phyloP scores from a whole-genome alignment of 2,888 invertebrate species.

The Chymomyza procnemis region DNA sequence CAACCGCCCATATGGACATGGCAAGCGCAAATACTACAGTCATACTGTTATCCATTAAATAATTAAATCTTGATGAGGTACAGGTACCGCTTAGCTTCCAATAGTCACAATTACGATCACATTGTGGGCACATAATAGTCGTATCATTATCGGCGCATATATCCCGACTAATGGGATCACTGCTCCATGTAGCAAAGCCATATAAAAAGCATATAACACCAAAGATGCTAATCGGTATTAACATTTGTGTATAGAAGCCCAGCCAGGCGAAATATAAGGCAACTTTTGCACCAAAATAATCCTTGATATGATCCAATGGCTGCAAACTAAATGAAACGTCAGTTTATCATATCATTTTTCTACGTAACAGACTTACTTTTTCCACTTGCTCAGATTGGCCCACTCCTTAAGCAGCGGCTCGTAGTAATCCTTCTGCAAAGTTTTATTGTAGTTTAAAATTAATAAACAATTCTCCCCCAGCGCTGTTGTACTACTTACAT shows the following conservation, averaged over 20 bases:
- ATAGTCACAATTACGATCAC: slow-evolving; percentile 87
- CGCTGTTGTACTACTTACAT: slow-evolving; percentile 80
- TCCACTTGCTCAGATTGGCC: slow-evolving; percentile 84
- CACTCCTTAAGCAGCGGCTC: slow-evolving; percentile 84
- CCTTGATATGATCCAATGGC: slow-evolving; percentile 87
- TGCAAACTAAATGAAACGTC: slow-evolving; percentile 81
- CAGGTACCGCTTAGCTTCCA: slow-evolving; percentile 87
- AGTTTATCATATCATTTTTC: too few relatives aligned
- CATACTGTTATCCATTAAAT: slow-evolving; percentile 89
- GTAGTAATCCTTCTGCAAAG: slow-evolving; percentile 80
- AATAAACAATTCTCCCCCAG: background rate
- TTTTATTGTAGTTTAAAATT: background rate
- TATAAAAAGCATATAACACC: slow-evolving; percentile 84
- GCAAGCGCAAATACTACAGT: slow-evolving; percentile 88
- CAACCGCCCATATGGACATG: slow-evolving; percentile 89
- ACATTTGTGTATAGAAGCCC: slow-evolving; percentile 90
- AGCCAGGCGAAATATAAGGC: slow-evolving; percentile 91
- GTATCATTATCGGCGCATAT: slow-evolving; percentile 81
- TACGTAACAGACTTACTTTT: slow-evolving; percentile 83
- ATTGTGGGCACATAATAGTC: slow-evolving; percentile 89
- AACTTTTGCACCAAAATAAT: slow-evolving; percentile 88
- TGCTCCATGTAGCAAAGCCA: slow-evolving; percentile 80
- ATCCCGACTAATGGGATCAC: slow-evolving; percentile 80
- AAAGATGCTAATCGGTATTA: slow-evolving; percentile 85
- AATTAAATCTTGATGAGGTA: slow-evolving; percentile 85